Base-by-base conservation (phyloP, 37 sponge, comb jelly and placozoan genomes). In the Bolinopsis microptera region DNA sequence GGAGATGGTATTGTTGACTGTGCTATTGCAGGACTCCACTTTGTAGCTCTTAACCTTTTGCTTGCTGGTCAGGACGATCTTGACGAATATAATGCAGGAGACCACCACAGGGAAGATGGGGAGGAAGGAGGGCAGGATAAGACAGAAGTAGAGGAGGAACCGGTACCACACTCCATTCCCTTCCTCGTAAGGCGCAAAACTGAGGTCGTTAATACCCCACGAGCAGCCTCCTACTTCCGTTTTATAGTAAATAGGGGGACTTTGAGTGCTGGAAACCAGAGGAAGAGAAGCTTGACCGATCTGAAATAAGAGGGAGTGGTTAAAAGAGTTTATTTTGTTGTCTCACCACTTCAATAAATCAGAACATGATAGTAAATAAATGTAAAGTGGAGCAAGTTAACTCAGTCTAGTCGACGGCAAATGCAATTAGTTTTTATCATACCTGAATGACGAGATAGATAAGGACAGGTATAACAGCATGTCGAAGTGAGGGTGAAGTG, bases 121-220 rank as follows among this genome's bases (percentile, higher is more conserved):
- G 27, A 86, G 90, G 48, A 86, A 34, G 48, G 90, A 86, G 90
- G 90, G 90, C 26, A 86, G 32, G 1, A 86, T 39, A 26, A 86
- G 48, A 38, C 90, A 86, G 90, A 86, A 86, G 31, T 86, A 86
- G 0, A 86, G 30, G 30, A 86, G 90, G 90, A 86, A 86, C 90
- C 35, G 40, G 61, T 86, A 86, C 90, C 90, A 86, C 28, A 86
- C 32, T 1, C 90, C 90, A 2, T 77, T 27, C 9, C 80, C 80
- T 16, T 77, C 80, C 18, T 77, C 35, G 80, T 77, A 77, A 18
- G 80, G 32, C 0, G 32, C 80, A 3, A 77, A 32, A 32, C 38
- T 86, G 30, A 86, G 90, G 90, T 86, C 90, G 90, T 86, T 48
- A 27, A 86, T 39, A 35, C 90, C 90, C 90, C 90, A 86, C 48